Percentiles rank a stretch among this genome's conserved stretches.
Conservation (phyloP, 2,797 vertebrate species). For the Hoplostethus mediterraneus region DNA sequence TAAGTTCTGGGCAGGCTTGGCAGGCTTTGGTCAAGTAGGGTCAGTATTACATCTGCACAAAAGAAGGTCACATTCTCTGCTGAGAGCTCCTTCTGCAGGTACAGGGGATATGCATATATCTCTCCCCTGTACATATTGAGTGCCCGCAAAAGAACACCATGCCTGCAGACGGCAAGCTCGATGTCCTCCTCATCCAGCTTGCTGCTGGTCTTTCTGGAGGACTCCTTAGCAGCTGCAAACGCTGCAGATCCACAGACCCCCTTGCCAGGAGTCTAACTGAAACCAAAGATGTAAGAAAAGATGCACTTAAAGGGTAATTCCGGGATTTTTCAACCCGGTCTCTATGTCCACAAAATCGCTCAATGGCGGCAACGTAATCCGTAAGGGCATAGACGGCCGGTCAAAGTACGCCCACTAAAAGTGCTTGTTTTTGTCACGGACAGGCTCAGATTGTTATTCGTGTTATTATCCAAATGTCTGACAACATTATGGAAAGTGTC, state of each 20-base stretch:
- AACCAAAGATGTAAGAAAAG: not conserved
- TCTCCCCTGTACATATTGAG: slow-evolving; percentile 38
- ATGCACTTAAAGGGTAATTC: too few relatives aligned
- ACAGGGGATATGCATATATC: slow-evolving; percentile 43
- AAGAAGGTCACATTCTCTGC: slow-evolving; percentile 20
- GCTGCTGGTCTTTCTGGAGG: slow-evolving; percentile 17
- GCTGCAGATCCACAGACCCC: slow-evolving; percentile 34
- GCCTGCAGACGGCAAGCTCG: slow-evolving; percentile 38
- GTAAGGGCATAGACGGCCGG: too few relatives aligned
- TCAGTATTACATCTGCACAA: slow-evolving; percentile 49
- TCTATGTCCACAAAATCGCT: too few relatives aligned
- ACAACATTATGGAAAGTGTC: too few relatives aligned
- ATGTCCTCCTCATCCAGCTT: slow-evolving; percentile 44
- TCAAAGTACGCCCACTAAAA: too few relatives aligned
- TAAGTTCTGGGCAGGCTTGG: slow-evolving; percentile 32
- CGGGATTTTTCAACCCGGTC: too few relatives aligned
- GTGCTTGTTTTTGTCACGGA: too few relatives aligned
- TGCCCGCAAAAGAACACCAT: slow-evolving; percentile 26
- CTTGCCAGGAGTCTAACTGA: slow-evolving; percentile 35
- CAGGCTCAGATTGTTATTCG: too few relatives aligned
- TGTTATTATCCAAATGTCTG: too few relatives aligned
- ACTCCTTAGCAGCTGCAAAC: slow-evolving; percentile 43
- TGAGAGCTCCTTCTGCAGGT: slow-evolving; percentile 29
- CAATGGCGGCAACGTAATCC: too few relatives aligned
- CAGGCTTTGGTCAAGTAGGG: slow-evolving; percentile 28